A percentile compares a stretch with the other conserved stretches of the same genome.
Evolutionary conservation across 92 coral and sea anemone species (phyloP).

Genomic region (Muricea muricata): DNA sequence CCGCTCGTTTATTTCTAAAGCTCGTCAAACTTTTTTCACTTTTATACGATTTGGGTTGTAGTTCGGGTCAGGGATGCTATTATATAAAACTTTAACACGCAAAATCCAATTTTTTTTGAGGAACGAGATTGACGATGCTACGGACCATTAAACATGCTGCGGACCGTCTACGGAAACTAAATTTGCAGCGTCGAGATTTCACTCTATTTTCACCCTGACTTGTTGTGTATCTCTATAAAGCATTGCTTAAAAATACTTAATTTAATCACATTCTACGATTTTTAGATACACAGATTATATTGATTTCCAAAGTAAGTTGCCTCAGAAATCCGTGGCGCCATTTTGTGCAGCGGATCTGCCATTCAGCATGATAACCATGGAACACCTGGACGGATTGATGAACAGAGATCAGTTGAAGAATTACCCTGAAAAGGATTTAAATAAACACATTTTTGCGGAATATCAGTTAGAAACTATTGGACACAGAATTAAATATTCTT

Average conservation of each 20-base stretch:
- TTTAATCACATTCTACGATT: background rate
- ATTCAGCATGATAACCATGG: conserved; percentile 76
- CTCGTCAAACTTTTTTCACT: too few species aligned
- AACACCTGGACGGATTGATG: conserved; percentile 85
- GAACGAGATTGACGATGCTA: too few species aligned
- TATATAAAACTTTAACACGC: too few species aligned
- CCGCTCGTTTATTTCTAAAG: too few species aligned
- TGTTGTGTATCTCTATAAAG: too few species aligned
- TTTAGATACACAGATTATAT: conserved; percentile 78
- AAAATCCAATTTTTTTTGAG: too few species aligned
- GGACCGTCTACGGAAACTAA: too few species aligned
- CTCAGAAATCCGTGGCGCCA: conserved; percentile 67
- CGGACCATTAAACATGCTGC: too few species aligned
- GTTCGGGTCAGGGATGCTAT: too few species aligned
- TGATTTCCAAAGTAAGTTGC: conserved; percentile 57
- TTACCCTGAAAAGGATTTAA: conserved; percentile 61
- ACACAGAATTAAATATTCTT: conserved; percentile 62
- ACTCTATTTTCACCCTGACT: background rate
- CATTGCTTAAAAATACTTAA: background rate
- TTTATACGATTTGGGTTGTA: too few species aligned
- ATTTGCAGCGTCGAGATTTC: too few species aligned
- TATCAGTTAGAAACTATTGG: conserved; percentile 79
- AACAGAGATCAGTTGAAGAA: conserved; percentile 69
- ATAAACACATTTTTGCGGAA: conserved; percentile 59
- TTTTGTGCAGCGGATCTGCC: conserved; percentile 69